These are phyloP conservation scores for Limnodromus scolopaceus DNA, from an alignment of 2,797 vertebrate species.

Conservation along the genomic window DNA sequence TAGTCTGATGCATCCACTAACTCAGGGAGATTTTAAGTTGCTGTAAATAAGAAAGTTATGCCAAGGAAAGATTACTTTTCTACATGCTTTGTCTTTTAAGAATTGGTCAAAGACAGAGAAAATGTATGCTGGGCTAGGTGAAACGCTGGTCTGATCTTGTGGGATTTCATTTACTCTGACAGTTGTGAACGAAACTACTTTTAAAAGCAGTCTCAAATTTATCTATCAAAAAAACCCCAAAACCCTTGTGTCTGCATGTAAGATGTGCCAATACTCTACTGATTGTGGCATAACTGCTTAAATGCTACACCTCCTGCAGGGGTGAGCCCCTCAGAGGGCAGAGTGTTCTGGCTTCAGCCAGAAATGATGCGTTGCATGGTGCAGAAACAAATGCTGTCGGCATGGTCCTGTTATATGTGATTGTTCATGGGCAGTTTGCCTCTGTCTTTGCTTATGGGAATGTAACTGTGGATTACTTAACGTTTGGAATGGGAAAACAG, in stretches of 20 bases:
- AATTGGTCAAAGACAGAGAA: not conserved
- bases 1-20: constrained; percentile 13
- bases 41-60: constrained; percentile 22
- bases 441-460: not conserved
- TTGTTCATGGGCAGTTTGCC: not conserved
- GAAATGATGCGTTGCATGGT: not conserved
- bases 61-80: not conserved
- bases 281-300: not conserved
- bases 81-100: not conserved
- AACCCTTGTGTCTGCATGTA: not conserved
- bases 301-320: not conserved
- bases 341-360: not conserved
- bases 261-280: not conserved
- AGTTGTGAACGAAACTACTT: not conserved
- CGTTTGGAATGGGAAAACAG: not conserved
- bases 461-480: not conserved
- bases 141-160: not conserved
- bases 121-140: not conserved
- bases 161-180: not conserved
- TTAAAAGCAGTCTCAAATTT: not conserved
- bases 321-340: not conserved
- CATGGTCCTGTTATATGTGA: rapidly evolving
- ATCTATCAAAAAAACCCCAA: not conserved
- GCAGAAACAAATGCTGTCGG: not conserved
- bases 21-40: constrained; percentile 64